Evolutionary conservation across 1,140 invertebrate genomes (phyloP).

Genomic region (Paralvinella palmiformis): DNA sequence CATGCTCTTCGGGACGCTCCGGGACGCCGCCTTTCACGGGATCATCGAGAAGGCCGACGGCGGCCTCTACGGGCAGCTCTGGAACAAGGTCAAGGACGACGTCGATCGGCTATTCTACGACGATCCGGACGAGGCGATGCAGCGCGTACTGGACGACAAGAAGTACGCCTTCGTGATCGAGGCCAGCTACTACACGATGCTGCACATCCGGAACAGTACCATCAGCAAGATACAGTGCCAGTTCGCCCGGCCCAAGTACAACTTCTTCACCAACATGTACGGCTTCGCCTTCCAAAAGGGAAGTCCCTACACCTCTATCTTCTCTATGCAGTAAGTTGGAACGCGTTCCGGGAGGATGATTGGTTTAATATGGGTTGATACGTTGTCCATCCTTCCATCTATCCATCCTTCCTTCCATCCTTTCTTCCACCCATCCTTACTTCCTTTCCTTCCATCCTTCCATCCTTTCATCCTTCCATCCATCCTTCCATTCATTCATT

Average conservation of each 20-base stretch:
- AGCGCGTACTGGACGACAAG: not conserved
- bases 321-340: not conserved
- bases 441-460: too few relatives aligned
- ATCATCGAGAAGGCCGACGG: not conserved
- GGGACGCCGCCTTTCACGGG: not conserved
- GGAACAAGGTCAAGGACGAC: not conserved
- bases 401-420: too few relatives aligned
- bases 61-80: not conserved
- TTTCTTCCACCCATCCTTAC: too few relatives aligned
- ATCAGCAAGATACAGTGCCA: not conserved
- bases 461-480: too few relatives aligned
- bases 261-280: conserved; percentile 3
- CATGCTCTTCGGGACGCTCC: not conserved
- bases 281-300: conserved; percentile 13
- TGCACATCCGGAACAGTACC: not conserved
- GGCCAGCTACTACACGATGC: not conserved
- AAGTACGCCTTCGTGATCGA: conserved; percentile 1
- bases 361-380: too few relatives aligned
- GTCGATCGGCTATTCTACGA: not conserved
- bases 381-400: too few relatives aligned
- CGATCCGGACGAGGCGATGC: not conserved
- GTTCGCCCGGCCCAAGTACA: not conserved
- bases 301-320: conserved; percentile 2
- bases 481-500: too few relatives aligned
- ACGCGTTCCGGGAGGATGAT: too few relatives aligned